Evolutionary conservation across 2,888 invertebrate species (phyloP).

Genomic region (Exephanes ischioxanthus): DNA sequence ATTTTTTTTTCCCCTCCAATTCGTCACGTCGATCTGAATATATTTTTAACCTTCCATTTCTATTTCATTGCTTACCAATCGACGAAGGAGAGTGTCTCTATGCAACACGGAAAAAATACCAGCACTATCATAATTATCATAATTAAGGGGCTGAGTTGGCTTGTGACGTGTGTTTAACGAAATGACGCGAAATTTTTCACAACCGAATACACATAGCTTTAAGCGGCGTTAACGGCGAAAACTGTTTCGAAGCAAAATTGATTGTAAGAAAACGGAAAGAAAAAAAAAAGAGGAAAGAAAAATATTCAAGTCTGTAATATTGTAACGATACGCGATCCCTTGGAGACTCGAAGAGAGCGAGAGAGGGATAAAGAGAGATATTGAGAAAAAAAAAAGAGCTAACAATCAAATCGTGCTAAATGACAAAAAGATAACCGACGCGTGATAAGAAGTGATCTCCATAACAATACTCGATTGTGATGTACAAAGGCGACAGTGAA

Average conservation of each 20-base stretch:
- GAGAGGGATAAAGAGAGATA: not conserved
- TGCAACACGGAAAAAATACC: conserved; percentile 82
- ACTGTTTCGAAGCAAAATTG: conserved; percentile 30
- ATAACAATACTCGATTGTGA: conserved; percentile 34
- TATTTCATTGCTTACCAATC: conserved; percentile 82
- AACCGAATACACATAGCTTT: conserved; percentile 31
- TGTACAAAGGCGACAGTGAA: conserved; percentile 42
- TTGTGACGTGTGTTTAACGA: conserved; percentile 17
- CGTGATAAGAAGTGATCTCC: conserved; percentile 24
- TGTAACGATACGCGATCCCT: conserved; percentile 30
- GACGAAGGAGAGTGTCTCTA: conserved; percentile 82
- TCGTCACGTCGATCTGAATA: conserved; percentile 41
- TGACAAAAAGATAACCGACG: conserved; percentile 4
- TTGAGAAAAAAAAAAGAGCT: conserved; percentile 8
- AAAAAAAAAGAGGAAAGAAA: not conserved
- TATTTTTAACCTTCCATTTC: conserved; percentile 78
- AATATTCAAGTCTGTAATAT: conserved; percentile 15
- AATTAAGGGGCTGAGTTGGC: conserved; percentile 71
- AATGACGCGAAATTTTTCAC: conserved; percentile 23
- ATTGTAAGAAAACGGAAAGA: not conserved
- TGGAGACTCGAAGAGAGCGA: conserved; percentile 6
- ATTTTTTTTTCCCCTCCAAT: conserved; percentile 13
- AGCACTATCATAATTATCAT: conserved; percentile 79
- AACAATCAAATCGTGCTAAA: conserved; percentile 50
- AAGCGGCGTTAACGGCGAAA: conserved; percentile 15